Base-by-base conservation (phyloP, 2,113 vertebrate genomes). In the Carassius carassius region DNA sequence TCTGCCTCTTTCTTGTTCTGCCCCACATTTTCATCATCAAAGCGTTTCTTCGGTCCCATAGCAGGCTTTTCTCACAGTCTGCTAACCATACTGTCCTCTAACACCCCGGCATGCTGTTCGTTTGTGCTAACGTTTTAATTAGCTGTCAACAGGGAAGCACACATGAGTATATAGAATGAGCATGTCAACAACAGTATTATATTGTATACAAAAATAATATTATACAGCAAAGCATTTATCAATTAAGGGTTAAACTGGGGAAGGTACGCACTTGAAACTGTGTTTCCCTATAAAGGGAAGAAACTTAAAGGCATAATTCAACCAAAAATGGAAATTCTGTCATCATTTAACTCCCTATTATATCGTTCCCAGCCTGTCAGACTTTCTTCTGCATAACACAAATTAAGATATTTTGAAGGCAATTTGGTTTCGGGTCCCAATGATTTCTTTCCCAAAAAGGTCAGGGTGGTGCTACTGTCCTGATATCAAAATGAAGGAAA, bases 21-120 rank as follows among this genome's bases (percentile, higher is more conserved):
- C 23, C 72, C 72, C 72, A 75, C 44, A 51, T 75, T 75, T 75
- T 75, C 72, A 75, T 75, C 72, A 75, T 75, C 72, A 75, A 75
- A 75, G 72, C 44, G 0, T 3, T 75, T 75, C 72, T 75, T 47
- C 7, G 6, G 72, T 51, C 72, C 72, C 72, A 17, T 49, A 51
- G 44, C 41, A 29, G 14, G 72, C 17, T 23, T 75, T 74, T 51
- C 41, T 51, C 44, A 49, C 72, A 75, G 72, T 75, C 72, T 75
- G 72, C 72, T 75, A 75, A 75, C n/a, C 41, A 49, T 74, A 74
- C 72, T 74, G 72, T 47, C 72, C 72, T 74, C 9, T 44, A 10
- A 10, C 41, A 44, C 41, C 10, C 44, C 25, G 44, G 44, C 72
- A 74, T 44, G 12, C 72, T 74, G 12, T 74, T 74, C 44, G 13